These are phyloP conservation scores for Brachyistius frenatus DNA, from an alignment of 2,113 vertebrate genomes.

Conservation along the genomic window DNA sequence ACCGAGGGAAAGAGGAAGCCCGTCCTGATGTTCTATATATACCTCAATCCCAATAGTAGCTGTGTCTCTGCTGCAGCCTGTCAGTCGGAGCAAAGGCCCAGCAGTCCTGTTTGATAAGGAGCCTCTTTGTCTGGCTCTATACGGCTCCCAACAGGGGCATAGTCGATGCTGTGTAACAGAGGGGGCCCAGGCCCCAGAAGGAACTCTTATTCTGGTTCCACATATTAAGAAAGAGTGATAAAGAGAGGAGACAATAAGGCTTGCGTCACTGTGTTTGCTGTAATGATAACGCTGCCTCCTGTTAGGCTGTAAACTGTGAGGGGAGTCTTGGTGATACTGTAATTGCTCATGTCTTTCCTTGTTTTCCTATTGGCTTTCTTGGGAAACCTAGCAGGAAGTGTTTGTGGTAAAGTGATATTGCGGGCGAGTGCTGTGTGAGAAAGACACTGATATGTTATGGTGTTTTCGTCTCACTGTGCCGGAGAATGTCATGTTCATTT, in stretches of 20 bases:
- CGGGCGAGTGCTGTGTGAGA: constrained; percentile 61
- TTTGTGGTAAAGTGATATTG: constrained; percentile 72
- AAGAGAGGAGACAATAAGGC: constrained; percentile 10
- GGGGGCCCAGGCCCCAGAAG: constrained; percentile 26
- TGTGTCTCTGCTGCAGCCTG: constrained; percentile 55
- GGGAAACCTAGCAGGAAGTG: constrained; percentile 67
- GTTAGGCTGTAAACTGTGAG: constrained; percentile 12
- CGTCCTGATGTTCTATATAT: constrained; percentile 76
- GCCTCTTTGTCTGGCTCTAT: constrained; percentile 65
- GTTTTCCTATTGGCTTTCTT: constrained; percentile 54
- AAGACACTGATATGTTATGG: constrained; percentile 36
- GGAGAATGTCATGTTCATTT: constrained; percentile 15
- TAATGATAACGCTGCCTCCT: constrained; percentile 57
- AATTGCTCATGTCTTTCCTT: constrained; percentile 36
- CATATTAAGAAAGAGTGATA: constrained; percentile 24
- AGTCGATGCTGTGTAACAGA: constrained; percentile 34
- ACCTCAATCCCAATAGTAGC: constrained; percentile 65
- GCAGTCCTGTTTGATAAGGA: constrained; percentile 66
- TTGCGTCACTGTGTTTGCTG: constrained; percentile 54
- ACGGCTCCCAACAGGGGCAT: constrained; percentile 44
- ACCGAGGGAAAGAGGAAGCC: constrained; percentile 53
- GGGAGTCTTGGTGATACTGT: constrained; percentile 36
- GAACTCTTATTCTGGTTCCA: constrained; percentile 10
- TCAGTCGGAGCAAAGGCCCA: constrained; percentile 54
- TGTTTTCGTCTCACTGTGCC: constrained; percentile 47